Conservation (phyloP, 2,888 invertebrate genomes). For the Parnassius mnemosyne region DNA sequence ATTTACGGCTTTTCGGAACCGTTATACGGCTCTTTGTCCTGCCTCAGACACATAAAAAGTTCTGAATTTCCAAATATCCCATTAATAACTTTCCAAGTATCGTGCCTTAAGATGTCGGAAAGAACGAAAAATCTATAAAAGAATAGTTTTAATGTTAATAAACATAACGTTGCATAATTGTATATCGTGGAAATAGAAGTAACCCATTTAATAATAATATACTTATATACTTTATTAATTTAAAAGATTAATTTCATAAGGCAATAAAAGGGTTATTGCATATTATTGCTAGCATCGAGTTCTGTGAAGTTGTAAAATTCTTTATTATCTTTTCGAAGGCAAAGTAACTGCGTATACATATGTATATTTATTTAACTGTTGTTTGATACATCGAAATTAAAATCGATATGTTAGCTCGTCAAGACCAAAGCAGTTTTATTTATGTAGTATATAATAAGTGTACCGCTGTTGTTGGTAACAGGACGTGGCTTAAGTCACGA, state of each 20-base stretch:
- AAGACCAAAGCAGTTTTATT: background rate
- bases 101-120: slow-evolving; percentile 44
- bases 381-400: background rate
- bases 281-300: background rate
- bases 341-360: background rate
- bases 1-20: slow-evolving; percentile 57
- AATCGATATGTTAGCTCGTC: background rate
- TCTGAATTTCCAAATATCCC: slow-evolving; percentile 52
- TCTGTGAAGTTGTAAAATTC: background rate
- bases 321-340: background rate
- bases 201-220: too few relatives aligned
- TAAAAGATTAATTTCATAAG: slow-evolving; percentile 3
- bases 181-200: background rate
- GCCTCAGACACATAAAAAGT: slow-evolving; percentile 70
- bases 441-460: too few relatives aligned
- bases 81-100: slow-evolving; percentile 55
- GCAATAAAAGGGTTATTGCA: background rate
- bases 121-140: slow-evolving; percentile 14
- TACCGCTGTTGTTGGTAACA: background rate
- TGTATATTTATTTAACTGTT: background rate
- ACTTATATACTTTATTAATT: background rate
- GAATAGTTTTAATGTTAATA: slow-evolving; percentile 11
- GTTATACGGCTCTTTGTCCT: slow-evolving; percentile 66
- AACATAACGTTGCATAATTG: slow-evolving; percentile 1
- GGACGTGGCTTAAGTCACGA: slow-evolving; percentile 18